Base-by-base conservation (phyloP, 2,113 vertebrate species). In the Nerophis lumbriciformis region DNA sequence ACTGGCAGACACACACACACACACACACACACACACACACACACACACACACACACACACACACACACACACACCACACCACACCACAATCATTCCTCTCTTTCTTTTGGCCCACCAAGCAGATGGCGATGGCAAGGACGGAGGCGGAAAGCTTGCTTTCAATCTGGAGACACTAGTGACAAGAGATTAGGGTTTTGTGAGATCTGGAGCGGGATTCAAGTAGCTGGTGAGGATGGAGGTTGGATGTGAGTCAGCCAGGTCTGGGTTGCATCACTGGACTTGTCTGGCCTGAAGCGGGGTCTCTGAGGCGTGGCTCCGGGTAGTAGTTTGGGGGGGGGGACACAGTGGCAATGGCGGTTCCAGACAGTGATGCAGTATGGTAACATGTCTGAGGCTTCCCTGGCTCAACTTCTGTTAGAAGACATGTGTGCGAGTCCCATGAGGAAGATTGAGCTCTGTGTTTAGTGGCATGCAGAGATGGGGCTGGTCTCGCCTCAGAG, bases 121-220 rank as follows among this genome's bases (percentile, higher is more conserved):
- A 92, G 90, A 92, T 90, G 90, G 89, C 72, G 15, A 57, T 73
- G 88, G 86, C 83, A 87, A 85, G 85, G 87, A 84, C 81, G 80
- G 72, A 75, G 84, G 80, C 70, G 61, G 65, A 73, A 54, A 68
- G 71, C 64, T 77, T 78, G 75, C 77, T 74, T 76, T 83, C 85
- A 79, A 63, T 83, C 82, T 81, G 72, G 59, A 73, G 79, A 83
- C 81, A 80, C 78, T 68, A 77, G 81, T 65, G 80, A 83, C 82
- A 76, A 81, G 68, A 65, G 68, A 81, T 77, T 66, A 77, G 75
- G 71, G 54, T 66, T 28, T 65, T 76, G 63, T 49, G 70, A 61
- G 59, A 71, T 70, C 66, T 59, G 56, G 71, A 61, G 66, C 64
- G 48, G 61, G 65, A 80, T 63, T 56, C 37, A 68, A 76, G 53